These are phyloP conservation scores for Drosophila sechellia DNA, from an alignment of 1,140 invertebrate species.

Conservation along the genomic window DNA sequence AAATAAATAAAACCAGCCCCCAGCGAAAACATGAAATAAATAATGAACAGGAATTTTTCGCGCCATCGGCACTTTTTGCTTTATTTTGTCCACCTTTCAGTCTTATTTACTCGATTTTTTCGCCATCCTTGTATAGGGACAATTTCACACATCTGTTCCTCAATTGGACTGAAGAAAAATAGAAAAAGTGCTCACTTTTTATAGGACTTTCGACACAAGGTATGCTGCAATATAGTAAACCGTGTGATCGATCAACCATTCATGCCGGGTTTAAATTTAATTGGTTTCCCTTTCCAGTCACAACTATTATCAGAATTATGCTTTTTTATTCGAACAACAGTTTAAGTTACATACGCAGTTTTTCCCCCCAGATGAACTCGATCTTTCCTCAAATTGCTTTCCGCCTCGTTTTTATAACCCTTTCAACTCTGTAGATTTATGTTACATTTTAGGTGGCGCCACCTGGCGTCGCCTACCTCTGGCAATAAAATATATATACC, in stretches of 20 bases:
- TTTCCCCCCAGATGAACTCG: conserved; percentile 22
- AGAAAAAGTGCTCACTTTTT: conserved; percentile 25
- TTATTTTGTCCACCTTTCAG: background rate
- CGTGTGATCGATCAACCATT: conserved; percentile 36
- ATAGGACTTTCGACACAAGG: background rate
- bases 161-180: conserved; percentile 21
- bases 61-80: conserved; percentile 6
- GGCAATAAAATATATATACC: conserved; percentile 44
- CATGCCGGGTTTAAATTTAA: conserved; percentile 41
- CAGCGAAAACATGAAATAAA: conserved; percentile 47
- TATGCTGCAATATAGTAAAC: conserved; percentile 17
- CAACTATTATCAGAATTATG: conserved; percentile 19
- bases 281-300: conserved; percentile 26
- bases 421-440: conserved; percentile 53
- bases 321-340: conserved; percentile 22
- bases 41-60: conserved; percentile 39
- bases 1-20: conserved; percentile 54
- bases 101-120: conserved; percentile 3
- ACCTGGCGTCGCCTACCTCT: conserved; percentile 30
- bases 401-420: conserved; percentile 22
- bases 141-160: conserved; percentile 44
- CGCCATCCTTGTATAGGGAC: conserved; percentile 7
- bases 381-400: conserved; percentile 19
- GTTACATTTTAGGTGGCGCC: conserved; percentile 40
- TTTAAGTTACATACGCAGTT: background rate